Conservation (phyloP, 2,113 vertebrate species). For the Rostratula benghalensis region DNA sequence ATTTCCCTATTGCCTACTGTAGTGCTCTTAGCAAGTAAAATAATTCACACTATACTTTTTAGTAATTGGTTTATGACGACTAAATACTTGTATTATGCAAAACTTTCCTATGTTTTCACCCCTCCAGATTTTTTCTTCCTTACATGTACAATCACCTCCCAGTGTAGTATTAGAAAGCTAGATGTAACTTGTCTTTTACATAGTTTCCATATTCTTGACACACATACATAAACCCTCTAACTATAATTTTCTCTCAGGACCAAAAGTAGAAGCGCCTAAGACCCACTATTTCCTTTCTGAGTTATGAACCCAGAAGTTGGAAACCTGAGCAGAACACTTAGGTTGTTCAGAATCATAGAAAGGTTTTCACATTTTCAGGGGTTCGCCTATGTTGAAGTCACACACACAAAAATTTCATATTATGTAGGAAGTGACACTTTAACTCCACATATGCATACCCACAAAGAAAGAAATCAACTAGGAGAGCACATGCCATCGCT, state of each 20-base stretch:
- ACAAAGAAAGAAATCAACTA: background rate
- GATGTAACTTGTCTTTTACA: background rate
- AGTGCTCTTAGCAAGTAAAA: background rate
- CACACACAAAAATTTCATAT: fast-evolving
- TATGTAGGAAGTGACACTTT: background rate
- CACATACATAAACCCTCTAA: background rate
- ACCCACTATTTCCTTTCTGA: background rate
- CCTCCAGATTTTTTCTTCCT: background rate
- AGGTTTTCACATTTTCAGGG: background rate
- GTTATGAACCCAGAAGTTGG: background rate
- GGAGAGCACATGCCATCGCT: background rate
- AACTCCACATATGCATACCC: background rate
- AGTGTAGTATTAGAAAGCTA: background rate
- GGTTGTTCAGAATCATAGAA: background rate
- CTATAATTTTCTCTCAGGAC: background rate
- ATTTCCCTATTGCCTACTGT: background rate
- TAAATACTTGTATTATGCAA: background rate
- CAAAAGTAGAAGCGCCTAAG: background rate
- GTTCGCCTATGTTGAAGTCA: background rate
- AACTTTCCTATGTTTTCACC: background rate
- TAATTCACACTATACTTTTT: background rate
- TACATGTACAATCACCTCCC: background rate
- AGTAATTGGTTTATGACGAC: background rate
- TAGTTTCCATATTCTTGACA: background rate
- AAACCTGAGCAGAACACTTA: background rate